Evolutionary conservation across 1,140 invertebrate species (phyloP).

Genomic region (Capitella teleta): DNA sequence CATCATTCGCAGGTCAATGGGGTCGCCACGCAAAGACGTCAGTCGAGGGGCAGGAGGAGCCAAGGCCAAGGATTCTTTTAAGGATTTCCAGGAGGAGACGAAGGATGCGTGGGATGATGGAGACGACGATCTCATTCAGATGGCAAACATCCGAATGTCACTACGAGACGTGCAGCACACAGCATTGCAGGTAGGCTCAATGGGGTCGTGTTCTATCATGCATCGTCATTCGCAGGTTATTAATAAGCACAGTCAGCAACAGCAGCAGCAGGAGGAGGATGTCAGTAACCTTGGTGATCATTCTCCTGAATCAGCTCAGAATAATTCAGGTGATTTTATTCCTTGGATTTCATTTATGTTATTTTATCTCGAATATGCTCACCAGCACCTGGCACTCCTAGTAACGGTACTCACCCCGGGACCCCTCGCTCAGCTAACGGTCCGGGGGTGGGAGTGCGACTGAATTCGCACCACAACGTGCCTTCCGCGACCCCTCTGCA

Average conservation of each 20-base stretch:
- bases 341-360: no score
- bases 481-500: conserved; percentile 23
- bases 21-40: conserved; percentile 5
- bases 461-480: conserved; percentile 25
- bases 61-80: conserved; percentile 56
- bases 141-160: conserved; percentile 39
- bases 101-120: conserved; percentile 92
- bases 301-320: no score
- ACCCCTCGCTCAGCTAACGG: conserved; percentile 17
- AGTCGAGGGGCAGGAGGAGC: background rate
- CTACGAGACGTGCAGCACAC: conserved; percentile 31
- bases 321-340: no score
- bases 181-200: conserved; percentile 46
- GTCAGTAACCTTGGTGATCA: no score
- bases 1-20: background rate
- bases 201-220: no score
- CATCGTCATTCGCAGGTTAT: no score
- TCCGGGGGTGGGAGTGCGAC: conserved; percentile 38
- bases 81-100: conserved; percentile 89
- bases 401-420: background rate
- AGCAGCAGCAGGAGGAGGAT: no score
- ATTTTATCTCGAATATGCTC: no score
- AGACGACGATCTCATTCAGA: conserved; percentile 70
- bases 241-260: no score
- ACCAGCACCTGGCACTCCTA: no score